Conservation (phyloP, 35 echinoderm and acorn worm genomes). For the Heliocidaris erythrogramma region DNA sequence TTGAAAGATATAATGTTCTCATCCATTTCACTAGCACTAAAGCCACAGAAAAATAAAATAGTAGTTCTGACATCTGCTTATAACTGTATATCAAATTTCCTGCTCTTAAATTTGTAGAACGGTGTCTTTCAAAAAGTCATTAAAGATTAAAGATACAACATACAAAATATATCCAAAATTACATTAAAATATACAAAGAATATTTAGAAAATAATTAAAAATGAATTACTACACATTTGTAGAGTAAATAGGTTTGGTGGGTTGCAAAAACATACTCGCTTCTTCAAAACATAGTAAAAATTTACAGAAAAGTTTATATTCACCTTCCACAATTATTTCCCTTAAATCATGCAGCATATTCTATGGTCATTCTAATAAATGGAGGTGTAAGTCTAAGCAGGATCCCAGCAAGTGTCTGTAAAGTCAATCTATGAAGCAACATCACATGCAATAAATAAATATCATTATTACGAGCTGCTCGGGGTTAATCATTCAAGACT, state of each 20-base stretch:
- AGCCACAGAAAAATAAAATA: background rate
- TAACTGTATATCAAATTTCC: background rate
- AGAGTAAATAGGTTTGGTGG: background rate
- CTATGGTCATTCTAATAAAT: background rate
- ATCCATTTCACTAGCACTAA: background rate
- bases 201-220: background rate
- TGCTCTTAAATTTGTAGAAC: background rate
- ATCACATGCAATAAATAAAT: constrained; percentile 14
- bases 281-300: background rate
- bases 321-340: background rate
- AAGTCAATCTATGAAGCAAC: background rate
- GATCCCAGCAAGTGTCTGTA: background rate
- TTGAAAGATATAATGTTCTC: background rate
- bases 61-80: background rate
- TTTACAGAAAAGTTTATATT: background rate
- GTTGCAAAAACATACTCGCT: constrained; percentile 16
- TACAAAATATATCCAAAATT: background rate
- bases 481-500: background rate
- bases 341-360: background rate
- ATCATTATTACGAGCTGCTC: background rate
- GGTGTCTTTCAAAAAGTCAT: background rate
- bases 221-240: background rate
- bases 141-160: background rate
- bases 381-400: background rate
- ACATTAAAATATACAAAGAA: background rate